Conservation (phyloP, 2,797 vertebrate species). For the Hemitrygon akajei region DNA sequence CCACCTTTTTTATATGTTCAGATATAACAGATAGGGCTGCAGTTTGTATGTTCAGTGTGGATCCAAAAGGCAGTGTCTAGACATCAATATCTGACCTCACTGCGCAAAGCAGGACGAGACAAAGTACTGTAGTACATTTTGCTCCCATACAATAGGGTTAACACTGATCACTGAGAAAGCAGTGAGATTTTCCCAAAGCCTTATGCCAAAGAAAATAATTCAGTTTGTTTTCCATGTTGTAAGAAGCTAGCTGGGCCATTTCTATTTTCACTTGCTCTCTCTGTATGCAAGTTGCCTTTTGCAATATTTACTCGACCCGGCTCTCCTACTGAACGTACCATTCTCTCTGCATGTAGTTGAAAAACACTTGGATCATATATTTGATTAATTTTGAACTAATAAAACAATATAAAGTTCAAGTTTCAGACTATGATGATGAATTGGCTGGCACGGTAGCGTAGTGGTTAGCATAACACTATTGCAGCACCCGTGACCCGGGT, state of each 20-base stretch:
- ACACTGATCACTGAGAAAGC: background rate
- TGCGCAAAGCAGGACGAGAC: background rate
- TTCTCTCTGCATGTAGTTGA: background rate
- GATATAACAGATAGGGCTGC: too few relatives aligned
- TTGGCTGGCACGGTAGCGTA: too few relatives aligned
- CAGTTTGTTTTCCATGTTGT: background rate
- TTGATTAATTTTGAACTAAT: background rate
- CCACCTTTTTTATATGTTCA: too few relatives aligned
- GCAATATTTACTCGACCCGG: background rate
- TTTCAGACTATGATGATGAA: background rate
- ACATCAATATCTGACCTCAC: background rate
- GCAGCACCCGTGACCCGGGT: too few relatives aligned
- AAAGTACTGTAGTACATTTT: background rate
- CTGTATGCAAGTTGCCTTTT: background rate
- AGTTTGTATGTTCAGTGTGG: too few relatives aligned
- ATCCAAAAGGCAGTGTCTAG: too few relatives aligned
- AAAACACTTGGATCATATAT: background rate
- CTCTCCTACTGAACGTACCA: background rate
- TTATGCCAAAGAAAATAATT: background rate
- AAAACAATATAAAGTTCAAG: too few relatives aligned
- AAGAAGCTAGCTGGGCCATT: background rate
- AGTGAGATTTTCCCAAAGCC: background rate
- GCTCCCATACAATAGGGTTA: background rate
- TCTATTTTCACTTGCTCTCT: background rate
- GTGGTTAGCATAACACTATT: too few relatives aligned